These are phyloP conservation scores for Brachypalpus laphriformis DNA, from an alignment of 2,888 invertebrate genomes.

Conservation along the genomic window DNA sequence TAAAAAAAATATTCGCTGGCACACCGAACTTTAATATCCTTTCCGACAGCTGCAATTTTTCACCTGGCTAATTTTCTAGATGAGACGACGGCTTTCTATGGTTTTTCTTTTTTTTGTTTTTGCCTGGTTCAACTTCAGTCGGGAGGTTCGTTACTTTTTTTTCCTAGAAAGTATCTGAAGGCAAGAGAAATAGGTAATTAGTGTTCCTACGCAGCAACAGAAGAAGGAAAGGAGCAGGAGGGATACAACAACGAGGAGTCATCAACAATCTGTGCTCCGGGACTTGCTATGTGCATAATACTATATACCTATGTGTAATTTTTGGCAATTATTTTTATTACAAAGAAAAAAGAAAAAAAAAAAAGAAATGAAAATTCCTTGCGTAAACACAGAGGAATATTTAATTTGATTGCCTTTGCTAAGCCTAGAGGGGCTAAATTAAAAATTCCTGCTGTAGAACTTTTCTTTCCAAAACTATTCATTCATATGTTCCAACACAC, in stretches of 20 bases:
- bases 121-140: background rate
- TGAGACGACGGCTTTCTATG: constrained; percentile 70
- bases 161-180: constrained; percentile 1
- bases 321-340: constrained; percentile 56
- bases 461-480: constrained; percentile 32
- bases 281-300: background rate
- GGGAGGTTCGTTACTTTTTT: background rate
- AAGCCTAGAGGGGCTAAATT: constrained; percentile 53
- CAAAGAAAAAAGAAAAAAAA: background rate
- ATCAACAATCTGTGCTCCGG: constrained; percentile 67
- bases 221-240: constrained; percentile 16
- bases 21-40: constrained; percentile 72
- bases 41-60: constrained; percentile 74
- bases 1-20: constrained; percentile 33
- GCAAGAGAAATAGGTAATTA: constrained; percentile 69
- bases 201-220: constrained; percentile 69
- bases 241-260: constrained; percentile 33
- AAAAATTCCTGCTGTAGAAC: constrained; percentile 33
- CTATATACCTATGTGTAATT: constrained; percentile 17
- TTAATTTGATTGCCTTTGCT: constrained; percentile 56
- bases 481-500: background rate
- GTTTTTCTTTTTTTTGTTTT: constrained; percentile 18
- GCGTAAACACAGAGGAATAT: constrained; percentile 45
- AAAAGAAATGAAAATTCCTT: background rate
- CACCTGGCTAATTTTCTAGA: constrained; percentile 74